Base-by-base conservation (phyloP, 2,797 vertebrate species). In the Acropternis orthonyx region DNA sequence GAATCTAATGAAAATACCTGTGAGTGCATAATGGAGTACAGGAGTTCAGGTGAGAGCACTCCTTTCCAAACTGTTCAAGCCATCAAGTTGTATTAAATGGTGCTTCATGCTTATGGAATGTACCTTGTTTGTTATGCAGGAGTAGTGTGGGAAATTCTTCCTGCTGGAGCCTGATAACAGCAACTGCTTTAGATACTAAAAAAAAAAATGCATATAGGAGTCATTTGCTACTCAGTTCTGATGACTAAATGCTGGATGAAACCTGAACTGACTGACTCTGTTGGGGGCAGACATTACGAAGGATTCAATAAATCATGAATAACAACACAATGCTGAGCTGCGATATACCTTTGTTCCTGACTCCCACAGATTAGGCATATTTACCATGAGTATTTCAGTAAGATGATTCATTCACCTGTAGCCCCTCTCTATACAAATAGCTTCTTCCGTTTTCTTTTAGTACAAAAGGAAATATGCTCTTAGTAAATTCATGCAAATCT, bases 311-410 rank as follows among this genome's bases (percentile, higher is more conserved):
- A 81, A 71, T 95, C 72, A 28, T 89, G 88, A 94, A 41, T 76
- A 91, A 91, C 61, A 92, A 15, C 41, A 24, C 48, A 28, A 41
- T 73, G 68, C 63, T 94, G 62, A 81, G 56, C 77, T 92, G 83
- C 68, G 78, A 6, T 59, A 66, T 78, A 68, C 68, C 86, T 91
- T 93, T 93, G 94, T 95, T 94, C 71, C 52, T 88, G 82, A 88
- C 74, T 59, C 55, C 67, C 72, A 83, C 66, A 95, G 86, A 73
- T 90, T 58, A 32, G 6, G 41, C 82, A 3, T 61, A 41, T 93
- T 97, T 95, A 93, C 83, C 51, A 43, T 86, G 74, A 92, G 44
- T 48, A 16, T 65, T 71, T 74, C 68, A 43, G 75, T 88, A 24
- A 76, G 51, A 87, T 34, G 72, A 74, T 92, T 95, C 81, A 69